Evolutionary conservation across 2,797 vertebrate species (phyloP), one percentile per base, ranked within the genome.

Genomic region (Odontamblyopus rebecca): DNA sequence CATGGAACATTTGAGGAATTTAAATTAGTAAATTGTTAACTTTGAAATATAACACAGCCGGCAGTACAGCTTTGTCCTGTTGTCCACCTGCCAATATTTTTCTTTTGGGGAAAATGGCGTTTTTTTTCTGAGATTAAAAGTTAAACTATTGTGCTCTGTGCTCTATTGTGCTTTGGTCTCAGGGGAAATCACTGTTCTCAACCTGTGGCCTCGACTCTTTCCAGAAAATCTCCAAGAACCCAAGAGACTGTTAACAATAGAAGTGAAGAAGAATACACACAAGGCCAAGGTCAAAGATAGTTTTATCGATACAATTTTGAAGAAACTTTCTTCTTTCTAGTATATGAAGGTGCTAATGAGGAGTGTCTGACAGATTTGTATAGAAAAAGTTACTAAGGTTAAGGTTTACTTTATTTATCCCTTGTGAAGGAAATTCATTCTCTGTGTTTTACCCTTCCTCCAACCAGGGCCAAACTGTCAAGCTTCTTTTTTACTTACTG

Each of bases 181-280:
- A 23, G 38, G 62, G 62, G 62, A 64, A 64, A 64, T 64, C 62
- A 41, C 11, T 41, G 61, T 2, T 62, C 18, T 19, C 38, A 62
- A 61, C 61, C 19, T 13, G 11, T 41, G 38, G n/a, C 61, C 60
- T 19, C 15, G 0, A 26, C n/a, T 41, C 26, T 64, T 64, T 13
- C n/a, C n/a, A 44, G 41, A 44, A 41, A 19, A 63, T 23, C 8
- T 41, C 30, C 32, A n/a, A n/a, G 7, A 13, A 35, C 61, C 32
- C 61, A 62, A 63, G 38, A 11, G 61, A 62, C 18, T 0, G 27
- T 9, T 6, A 3, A 44, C 5, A 64, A 64, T 15, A 44, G 30
- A 41, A 26, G 19, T 62, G 8, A 38, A 19, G 61, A 41, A 64
- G 9, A 63, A 41, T 8, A 32, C 60, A 23, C n/a, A 48, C 38